Conservation (phyloP, 2,797 vertebrate species). For the Macropodus opercularis region DNA sequence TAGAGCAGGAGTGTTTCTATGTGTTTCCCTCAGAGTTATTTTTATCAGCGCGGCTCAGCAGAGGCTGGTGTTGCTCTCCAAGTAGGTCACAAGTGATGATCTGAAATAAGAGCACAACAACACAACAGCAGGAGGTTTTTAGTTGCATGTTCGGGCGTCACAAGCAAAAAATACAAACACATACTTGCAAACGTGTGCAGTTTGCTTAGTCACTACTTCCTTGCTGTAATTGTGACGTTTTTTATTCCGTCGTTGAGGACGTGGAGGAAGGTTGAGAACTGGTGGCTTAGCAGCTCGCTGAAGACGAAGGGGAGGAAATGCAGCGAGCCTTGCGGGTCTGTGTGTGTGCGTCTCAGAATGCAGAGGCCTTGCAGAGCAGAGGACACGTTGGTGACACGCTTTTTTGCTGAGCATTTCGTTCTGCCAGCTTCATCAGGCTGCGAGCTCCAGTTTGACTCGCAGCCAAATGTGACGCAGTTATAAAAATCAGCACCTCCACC, state of each 20-base stretch:
- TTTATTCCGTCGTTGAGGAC: too few species aligned
- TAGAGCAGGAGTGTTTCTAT: conserved; percentile 33
- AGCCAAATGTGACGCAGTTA: conserved; percentile 1
- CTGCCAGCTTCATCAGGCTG: neutral
- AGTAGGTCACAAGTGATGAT: conserved; percentile 71
- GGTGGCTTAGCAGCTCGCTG: neutral
- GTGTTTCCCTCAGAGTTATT: conserved; percentile 54
- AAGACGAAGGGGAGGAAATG: neutral
- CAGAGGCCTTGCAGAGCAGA: neutral
- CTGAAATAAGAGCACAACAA: conserved; percentile 38
- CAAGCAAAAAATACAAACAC: neutral
- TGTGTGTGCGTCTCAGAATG: neutral
- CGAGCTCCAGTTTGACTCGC: conserved; percentile 17
- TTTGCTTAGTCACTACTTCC: too few species aligned
- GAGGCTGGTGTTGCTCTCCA: conserved; percentile 62
- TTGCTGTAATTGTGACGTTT: too few species aligned
- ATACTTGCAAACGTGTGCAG: too few species aligned
- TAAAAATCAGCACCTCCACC: conserved; percentile 7
- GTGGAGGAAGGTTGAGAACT: too few species aligned
- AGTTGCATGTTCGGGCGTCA: neutral
- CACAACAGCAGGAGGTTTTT: neutral
- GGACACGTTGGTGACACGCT: conserved; percentile 9
- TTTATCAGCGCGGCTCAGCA: conserved; percentile 56
- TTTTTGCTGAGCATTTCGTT: conserved; percentile 16
- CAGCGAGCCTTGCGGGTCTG: neutral